Evolutionary conservation across 2,797 vertebrate genomes (phyloP), one percentile per base, ranked within the genome.

Genomic region (Falco cherrug): DNA sequence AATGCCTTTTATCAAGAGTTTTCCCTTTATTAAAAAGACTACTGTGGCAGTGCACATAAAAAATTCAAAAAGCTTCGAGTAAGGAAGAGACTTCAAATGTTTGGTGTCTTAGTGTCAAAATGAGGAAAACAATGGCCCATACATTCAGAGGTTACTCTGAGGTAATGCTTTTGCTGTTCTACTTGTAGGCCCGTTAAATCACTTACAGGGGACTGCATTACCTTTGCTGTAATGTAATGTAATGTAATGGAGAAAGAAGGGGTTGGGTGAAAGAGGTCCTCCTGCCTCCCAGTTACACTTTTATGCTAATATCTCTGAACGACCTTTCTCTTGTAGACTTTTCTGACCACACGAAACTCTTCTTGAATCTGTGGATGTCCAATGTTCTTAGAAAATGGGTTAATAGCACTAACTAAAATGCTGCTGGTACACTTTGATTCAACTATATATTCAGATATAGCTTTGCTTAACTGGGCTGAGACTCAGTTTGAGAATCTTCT

Each of bases 351-450:
- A 79, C 51, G 39, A 77, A 92, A 78, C 1, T 19, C 59, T 89
- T 90, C 41, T 45, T 60, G 41, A 70, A 33, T 65, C 35, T 89
- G 88, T 68, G 81, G 59, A 60, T 81, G 33, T 67, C 63, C 65
- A 51, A 2, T 12, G 15, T 59, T 76, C 78, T 81, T 76, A 54
- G 78, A 87, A 93, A 94, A 89, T 47, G 39, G 28, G 28, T 76
- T 96, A 84, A 93, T 59, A 70, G n/a, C 45, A 43, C 48, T 64
- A 87, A 83, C 51, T 64, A 87, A 83, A 94, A 80, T 39, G 48
- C 28, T 82, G 22, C 29, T 39, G 57, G 13, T 87, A 54, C 33
- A 15, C 63, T 79, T 94, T 64, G 37, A 69, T 73, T 91, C 74
- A 73, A 81, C 84, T 61, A 39, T 24, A 19, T 54, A n/a, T 86